Base-by-base conservation (phyloP, 2,888 invertebrate genomes). In the Temnothorax rugatulus region DNA sequence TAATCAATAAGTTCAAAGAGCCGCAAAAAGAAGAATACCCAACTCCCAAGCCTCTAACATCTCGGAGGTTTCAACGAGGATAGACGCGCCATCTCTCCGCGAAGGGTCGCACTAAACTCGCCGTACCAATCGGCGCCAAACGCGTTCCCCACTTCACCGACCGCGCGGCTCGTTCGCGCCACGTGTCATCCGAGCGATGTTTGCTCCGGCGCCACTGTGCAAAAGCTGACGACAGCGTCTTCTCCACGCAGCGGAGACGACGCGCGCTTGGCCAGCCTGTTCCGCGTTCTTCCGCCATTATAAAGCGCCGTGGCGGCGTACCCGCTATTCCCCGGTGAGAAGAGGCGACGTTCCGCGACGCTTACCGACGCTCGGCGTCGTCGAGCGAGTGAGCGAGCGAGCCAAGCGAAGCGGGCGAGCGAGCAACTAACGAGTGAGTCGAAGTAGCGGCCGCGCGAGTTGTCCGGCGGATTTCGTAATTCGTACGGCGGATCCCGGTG, bases 301-400 rank as follows among this genome's bases (percentile, higher is more conserved):
- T 41, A 68, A 88, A 90, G 90, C 93, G 93, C 93, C 93, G 93
- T 93, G 92, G 92, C 93, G 90, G 92, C 86, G 90, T 92, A 90
- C 90, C 92, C 90, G 90, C 92, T 90, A 90, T 93, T 90, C 92
- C 88, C 89, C 90, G 77, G 59, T 61, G 71, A 86, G 89, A 89
- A 89, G 89, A 74, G 84, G 91, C 90, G 92, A 92, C 91, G 92
- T 92, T 41, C 91, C 91, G 90, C 92, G 93, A 92, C 92, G 93
- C 91, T 93, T 94, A 94, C 94, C 94, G 94, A 94, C 94, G 94
- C 94, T 94, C 94, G 94, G 94, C 94, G 94, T 94, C 93, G 90
- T 90, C 25, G 74, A 86, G 74, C 84, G 88, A 83, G 87, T 75
- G 84, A 84, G 81, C 85, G 54, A 87, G 61, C 79, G 66, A 82